phyloP scores from a whole-genome alignment of 1,140 invertebrate genomes.

The Philotrypesis tridentata region DNA sequence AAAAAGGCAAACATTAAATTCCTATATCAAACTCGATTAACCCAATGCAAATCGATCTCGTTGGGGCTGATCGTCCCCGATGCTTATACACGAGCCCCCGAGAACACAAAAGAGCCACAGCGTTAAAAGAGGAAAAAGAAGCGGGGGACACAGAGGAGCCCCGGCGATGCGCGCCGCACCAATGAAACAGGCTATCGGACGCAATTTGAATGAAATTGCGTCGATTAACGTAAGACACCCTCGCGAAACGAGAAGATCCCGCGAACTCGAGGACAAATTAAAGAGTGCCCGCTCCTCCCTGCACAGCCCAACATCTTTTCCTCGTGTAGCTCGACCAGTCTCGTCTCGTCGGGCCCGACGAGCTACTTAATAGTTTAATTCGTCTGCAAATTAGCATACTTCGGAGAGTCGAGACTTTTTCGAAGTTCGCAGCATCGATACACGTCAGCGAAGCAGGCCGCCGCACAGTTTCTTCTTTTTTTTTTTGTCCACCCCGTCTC shows the following conservation, averaged over 20 bases:
- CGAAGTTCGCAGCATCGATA: background rate
- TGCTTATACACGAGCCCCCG: background rate
- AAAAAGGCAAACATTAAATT: background rate
- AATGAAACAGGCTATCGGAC: slow-evolving; percentile 18
- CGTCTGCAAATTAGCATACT: slow-evolving; percentile 62
- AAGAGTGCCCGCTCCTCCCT: slow-evolving; percentile 30
- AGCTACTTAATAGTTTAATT: slow-evolving; percentile 64
- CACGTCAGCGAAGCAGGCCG: background rate
- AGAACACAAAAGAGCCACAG: background rate
- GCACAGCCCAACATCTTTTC: background rate
- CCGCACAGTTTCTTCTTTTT: too few species aligned
- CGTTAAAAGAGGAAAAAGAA: background rate
- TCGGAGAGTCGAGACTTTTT: slow-evolving; percentile 48
- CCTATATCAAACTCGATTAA: background rate
- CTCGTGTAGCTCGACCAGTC: background rate
- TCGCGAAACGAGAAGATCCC: slow-evolving; percentile 11
- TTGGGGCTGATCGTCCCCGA: slow-evolving; percentile 1
- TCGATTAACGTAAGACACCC: slow-evolving; percentile 39
- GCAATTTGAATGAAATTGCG: slow-evolving; percentile 50
- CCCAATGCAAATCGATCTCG: slow-evolving; percentile 1
- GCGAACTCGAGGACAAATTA: slow-evolving; percentile 47
- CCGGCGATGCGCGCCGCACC: too few species aligned
- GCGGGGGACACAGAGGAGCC: background rate
- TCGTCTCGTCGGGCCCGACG: slow-evolving; percentile 47
- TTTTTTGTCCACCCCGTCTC: slow-evolving; percentile 11